Evolutionary conservation across 2,113 vertebrate species (phyloP).

Genomic region (Psittacula cyanocephala): DNA sequence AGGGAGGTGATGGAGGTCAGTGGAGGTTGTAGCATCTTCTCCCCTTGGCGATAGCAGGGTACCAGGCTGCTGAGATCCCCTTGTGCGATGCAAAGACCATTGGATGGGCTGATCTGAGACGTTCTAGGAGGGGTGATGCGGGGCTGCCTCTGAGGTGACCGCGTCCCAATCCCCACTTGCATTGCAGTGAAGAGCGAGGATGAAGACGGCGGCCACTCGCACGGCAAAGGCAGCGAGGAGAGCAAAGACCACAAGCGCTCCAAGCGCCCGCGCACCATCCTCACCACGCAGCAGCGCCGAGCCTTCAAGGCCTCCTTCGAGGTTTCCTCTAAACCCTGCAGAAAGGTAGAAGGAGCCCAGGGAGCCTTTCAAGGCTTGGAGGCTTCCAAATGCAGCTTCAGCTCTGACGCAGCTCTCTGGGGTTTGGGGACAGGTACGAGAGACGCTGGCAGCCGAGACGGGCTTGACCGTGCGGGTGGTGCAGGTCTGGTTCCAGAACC

Average conservation of each 20-base stretch:
- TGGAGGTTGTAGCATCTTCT: not conserved
- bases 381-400: not conserved
- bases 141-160: not conserved
- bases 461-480: constrained; percentile 89
- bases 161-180: not conserved
- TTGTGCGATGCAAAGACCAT: too few species aligned
- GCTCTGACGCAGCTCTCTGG: not conserved
- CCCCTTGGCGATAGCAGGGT: accelerated
- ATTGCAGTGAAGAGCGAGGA: constrained; percentile 88
- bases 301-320: constrained; percentile 94
- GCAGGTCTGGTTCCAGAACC: constrained; percentile 93
- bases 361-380: not conserved
- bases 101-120: too few species aligned
- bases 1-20: not conserved
- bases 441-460: constrained; percentile 89
- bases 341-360: constrained; percentile 74
- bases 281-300: constrained; percentile 89
- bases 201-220: constrained; percentile 77
- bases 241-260: constrained; percentile 87
- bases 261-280: constrained; percentile 88
- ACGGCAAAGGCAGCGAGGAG: constrained; percentile 82
- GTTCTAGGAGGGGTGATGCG: accelerated
- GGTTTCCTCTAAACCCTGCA: constrained; percentile 90
- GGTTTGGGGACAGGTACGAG: constrained; percentile 78
- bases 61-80: too few species aligned